Evolutionary conservation across 2,113 vertebrate species (phyloP).

Genomic region (human (Homo sapiens)): DNA sequence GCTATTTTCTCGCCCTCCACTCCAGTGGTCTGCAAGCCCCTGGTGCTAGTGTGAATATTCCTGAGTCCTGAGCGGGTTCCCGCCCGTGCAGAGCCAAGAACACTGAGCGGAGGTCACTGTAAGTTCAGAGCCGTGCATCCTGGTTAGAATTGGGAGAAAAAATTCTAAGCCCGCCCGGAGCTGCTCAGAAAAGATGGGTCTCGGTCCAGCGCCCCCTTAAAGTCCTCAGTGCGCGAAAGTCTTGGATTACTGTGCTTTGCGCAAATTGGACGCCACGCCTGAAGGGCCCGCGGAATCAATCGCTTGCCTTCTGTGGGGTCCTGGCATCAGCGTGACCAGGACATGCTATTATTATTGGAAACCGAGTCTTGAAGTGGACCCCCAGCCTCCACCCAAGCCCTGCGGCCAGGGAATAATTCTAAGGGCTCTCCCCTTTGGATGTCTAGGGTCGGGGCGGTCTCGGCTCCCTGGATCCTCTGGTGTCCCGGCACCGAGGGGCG

Average conservation of each 20-base stretch:
- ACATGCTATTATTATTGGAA: not conserved
- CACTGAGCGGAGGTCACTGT: not conserved
- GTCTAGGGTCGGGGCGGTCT: not conserved
- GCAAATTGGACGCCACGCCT: not conserved
- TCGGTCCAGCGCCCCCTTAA: not conserved
- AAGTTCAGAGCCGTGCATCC: slow-evolving; percentile 31
- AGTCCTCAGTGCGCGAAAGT: not conserved
- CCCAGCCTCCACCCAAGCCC: not conserved
- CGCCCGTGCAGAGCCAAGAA: not conserved
- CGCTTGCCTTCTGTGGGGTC: not conserved
- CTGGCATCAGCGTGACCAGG: not conserved
- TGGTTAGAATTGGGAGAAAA: not conserved
- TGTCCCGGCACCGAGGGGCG: not conserved
- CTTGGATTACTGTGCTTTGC: not conserved
- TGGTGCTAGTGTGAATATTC: not conserved
- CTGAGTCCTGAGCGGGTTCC: not conserved
- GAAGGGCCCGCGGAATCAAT: not conserved
- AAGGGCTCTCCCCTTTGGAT: not conserved
- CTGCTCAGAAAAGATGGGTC: not conserved
- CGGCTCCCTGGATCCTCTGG: not conserved
- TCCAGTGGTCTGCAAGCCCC: not conserved
- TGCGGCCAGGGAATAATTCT: not conserved
- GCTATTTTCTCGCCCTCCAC: not conserved
- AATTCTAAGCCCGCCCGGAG: not conserved
- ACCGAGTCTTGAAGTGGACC: not conserved